These are phyloP conservation scores for Anguilla japonica DNA, from an alignment of 2,113 vertebrate genomes.

Conservation along the genomic window DNA sequence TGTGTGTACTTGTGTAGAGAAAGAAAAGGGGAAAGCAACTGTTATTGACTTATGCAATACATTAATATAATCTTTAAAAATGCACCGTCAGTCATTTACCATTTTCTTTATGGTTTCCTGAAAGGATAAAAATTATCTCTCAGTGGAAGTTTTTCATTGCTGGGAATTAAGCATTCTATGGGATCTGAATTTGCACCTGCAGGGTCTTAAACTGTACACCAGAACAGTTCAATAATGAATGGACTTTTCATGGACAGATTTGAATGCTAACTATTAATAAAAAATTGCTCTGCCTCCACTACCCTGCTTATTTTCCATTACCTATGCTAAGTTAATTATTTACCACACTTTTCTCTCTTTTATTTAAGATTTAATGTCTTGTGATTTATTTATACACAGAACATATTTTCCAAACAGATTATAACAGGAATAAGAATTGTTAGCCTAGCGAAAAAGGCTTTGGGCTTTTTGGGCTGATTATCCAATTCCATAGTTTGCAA, in stretches of 20 bases:
- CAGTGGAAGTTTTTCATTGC: constrained; percentile 24
- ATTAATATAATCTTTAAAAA: background rate
- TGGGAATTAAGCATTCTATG: background rate
- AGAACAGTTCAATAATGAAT: constrained; percentile 48
- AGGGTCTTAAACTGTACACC: constrained; percentile 34
- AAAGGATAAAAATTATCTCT: background rate
- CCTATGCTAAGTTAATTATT: constrained; percentile 65
- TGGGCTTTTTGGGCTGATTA: constrained; percentile 51
- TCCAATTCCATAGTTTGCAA: constrained; percentile 45
- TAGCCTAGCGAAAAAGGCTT: constrained; percentile 56
- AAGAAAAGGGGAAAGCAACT: background rate
- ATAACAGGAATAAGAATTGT: constrained; percentile 54
- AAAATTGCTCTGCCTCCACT: constrained; percentile 48
- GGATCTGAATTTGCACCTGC: constrained; percentile 22
- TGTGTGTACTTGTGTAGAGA: background rate
- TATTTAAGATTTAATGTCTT: constrained; percentile 67
- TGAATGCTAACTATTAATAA: constrained; percentile 65
- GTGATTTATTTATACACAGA: constrained; percentile 64
- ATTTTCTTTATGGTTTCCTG: background rate
- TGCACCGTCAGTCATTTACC: background rate
- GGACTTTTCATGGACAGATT: constrained; percentile 57
- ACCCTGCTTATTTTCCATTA: constrained; percentile 63
- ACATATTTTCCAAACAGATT: constrained; percentile 55
- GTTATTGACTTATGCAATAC: background rate
- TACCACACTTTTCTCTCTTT: constrained; percentile 54